Evolutionary conservation across 1,140 invertebrate genomes (phyloP).

Genomic region (Leptinotarsa undecemlineata): DNA sequence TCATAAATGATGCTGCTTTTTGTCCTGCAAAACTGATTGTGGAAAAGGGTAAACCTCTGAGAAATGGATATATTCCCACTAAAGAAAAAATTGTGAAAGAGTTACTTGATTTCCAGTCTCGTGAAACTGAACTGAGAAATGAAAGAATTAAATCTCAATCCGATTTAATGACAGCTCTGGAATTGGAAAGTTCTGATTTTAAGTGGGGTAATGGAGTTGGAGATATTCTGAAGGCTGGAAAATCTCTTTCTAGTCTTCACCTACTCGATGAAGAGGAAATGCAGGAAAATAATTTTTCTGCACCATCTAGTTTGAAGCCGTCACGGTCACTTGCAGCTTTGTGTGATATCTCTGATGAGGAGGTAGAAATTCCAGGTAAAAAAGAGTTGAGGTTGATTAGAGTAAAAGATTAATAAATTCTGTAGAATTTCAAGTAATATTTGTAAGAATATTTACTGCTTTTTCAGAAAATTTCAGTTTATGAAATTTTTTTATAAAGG

Average conservation of each 20-base stretch:
- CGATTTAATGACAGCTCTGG: constrained; percentile 45
- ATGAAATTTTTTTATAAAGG: too few relatives aligned
- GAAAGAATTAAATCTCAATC: constrained; percentile 50
- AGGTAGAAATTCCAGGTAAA: constrained; percentile 45
- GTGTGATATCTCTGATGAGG: constrained; percentile 51
- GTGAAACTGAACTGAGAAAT: constrained; percentile 49
- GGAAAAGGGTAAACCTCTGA: constrained; percentile 43
- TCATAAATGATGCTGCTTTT: constrained; percentile 36
- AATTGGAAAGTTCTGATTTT: constrained; percentile 38
- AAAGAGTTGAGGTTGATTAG: neutral
- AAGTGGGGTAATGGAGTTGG: constrained; percentile 28
- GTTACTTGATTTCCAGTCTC: constrained; percentile 47
- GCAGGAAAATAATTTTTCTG: constrained; percentile 37
- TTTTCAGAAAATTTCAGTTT: neutral
- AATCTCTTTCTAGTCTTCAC: constrained; percentile 48
- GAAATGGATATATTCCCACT: constrained; percentile 51
- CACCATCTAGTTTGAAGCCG: constrained; percentile 45
- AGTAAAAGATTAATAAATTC: too few relatives aligned
- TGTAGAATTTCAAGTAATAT: too few relatives aligned
- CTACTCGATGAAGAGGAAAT: constrained; percentile 32
- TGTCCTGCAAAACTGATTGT: constrained; percentile 44
- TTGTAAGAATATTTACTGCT: neutral
- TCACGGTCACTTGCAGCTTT: constrained; percentile 50
- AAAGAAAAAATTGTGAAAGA: constrained; percentile 51
- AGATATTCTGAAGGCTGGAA: constrained; percentile 41